A percentile compares a stretch with the other conserved stretches of the same genome.
Evolutionary conservation across 2,113 vertebrate species (phyloP).

Genomic region (Tricholaema leucomelas): DNA sequence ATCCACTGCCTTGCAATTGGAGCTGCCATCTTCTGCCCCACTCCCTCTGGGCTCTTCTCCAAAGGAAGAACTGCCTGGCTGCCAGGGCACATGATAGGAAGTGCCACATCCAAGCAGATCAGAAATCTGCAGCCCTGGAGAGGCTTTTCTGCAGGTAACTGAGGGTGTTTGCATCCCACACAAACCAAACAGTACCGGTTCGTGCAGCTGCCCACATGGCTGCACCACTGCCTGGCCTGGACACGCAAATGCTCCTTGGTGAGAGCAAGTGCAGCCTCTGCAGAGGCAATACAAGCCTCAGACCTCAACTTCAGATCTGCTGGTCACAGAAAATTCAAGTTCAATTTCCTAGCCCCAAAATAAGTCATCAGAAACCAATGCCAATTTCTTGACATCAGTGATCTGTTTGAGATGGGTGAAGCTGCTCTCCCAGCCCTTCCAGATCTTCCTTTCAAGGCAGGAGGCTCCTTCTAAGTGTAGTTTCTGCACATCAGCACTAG

Average conservation of each 20-base stretch:
- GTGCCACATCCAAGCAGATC: slow-evolving; percentile 31
- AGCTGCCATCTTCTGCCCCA: background rate
- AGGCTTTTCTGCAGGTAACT: background rate
- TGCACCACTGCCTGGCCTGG: background rate
- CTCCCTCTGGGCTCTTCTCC: background rate
- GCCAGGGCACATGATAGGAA: background rate
- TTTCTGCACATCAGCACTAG: background rate
- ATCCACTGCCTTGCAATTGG: slow-evolving; percentile 32
- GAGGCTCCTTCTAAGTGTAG: background rate
- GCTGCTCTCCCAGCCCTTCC: background rate
- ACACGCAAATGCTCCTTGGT: background rate
- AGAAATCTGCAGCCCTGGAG: background rate
- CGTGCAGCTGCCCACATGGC: background rate
- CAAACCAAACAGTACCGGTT: background rate
- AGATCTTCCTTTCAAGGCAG: background rate
- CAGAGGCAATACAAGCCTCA: background rate
- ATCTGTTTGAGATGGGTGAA: background rate
- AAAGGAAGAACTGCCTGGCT: background rate
- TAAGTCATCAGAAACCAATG: background rate
- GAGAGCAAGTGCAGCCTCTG: background rate
- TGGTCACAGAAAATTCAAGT: background rate
- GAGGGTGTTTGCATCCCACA: background rate
- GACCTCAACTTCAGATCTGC: background rate
- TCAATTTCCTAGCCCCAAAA: background rate
- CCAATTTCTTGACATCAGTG: background rate